Evolutionary conservation across 2,888 invertebrate species (phyloP).

Genomic region (Frankliniella fusca): DNA sequence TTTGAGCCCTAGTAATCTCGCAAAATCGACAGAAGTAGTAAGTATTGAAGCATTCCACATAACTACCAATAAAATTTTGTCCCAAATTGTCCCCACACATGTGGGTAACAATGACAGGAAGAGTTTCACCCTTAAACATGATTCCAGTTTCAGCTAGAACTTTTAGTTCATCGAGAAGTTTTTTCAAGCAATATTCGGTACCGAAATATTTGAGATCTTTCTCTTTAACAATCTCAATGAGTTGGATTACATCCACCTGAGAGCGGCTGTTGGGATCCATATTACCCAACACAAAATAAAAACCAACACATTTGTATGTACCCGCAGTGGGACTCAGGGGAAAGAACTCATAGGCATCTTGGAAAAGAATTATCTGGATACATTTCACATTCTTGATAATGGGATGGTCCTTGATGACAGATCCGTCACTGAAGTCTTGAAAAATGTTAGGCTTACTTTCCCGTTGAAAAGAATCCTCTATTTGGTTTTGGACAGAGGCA

Average conservation of each 20-base stretch:
- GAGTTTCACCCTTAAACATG: background rate
- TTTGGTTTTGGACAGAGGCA: background rate
- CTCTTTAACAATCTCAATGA: background rate
- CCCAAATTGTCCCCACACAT: background rate
- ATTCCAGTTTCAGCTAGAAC: background rate
- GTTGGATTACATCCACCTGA: too few relatives aligned
- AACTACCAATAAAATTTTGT: background rate
- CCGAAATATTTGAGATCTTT: too few relatives aligned
- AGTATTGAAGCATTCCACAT: background rate
- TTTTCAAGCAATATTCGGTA: background rate
- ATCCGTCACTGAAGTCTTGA: background rate
- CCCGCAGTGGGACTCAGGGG: background rate
- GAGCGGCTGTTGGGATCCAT: too few relatives aligned
- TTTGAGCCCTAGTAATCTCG: background rate
- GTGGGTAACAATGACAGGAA: background rate
- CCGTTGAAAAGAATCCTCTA: background rate
- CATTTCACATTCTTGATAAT: background rate
- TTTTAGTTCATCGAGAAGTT: background rate
- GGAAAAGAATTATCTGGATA: background rate
- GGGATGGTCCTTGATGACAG: background rate
- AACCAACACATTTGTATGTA: background rate
- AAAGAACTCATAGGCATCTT: background rate
- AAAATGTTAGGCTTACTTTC: background rate
- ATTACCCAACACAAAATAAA: too few relatives aligned
- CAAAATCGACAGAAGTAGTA: background rate